phyloP scores from a whole-genome alignment of 2,888 invertebrate species.

The Apodemia hepburni region DNA sequence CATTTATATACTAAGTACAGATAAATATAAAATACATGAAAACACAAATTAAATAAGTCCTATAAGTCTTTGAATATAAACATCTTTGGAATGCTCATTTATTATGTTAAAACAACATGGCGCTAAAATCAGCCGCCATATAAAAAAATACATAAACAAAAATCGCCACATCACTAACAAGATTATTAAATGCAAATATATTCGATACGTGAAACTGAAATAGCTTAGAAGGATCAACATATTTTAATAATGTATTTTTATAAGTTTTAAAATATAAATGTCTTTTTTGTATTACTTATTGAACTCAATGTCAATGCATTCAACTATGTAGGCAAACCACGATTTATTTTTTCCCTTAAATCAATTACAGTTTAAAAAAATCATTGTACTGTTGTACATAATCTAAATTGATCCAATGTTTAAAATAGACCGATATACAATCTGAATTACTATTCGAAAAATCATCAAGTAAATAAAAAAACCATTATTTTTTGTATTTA shows the following conservation, averaged over 20 bases:
- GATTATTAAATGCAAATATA: constrained; percentile 4
- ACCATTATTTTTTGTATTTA: constrained; percentile 1
- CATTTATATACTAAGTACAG: constrained; percentile 6
- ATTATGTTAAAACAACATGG: constrained; percentile 4
- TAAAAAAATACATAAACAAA: constrained; percentile 8
- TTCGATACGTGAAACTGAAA: not conserved
- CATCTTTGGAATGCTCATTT: constrained; percentile 68
- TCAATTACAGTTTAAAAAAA: not conserved
- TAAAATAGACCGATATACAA: not conserved
- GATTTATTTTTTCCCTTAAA: not conserved
- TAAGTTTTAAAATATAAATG: constrained; percentile 4
- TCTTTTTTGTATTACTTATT: not conserved
- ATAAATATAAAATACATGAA: constrained; percentile 4
- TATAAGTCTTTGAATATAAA: constrained; percentile 31
- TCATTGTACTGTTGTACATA: not conserved
- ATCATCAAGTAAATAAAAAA: not conserved
- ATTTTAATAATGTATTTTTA: not conserved
- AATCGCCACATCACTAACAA: constrained; percentile 13
- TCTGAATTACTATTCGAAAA: not conserved
- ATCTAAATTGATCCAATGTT: not conserved
- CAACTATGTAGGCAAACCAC: not conserved
- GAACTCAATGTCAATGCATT: not conserved
- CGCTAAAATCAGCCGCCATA: not conserved
- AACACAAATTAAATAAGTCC: constrained; percentile 10
- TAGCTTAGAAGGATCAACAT: not conserved